Conservation (phyloP, 2,113 vertebrate genomes). For the Donacobius atricapilla region DNA sequence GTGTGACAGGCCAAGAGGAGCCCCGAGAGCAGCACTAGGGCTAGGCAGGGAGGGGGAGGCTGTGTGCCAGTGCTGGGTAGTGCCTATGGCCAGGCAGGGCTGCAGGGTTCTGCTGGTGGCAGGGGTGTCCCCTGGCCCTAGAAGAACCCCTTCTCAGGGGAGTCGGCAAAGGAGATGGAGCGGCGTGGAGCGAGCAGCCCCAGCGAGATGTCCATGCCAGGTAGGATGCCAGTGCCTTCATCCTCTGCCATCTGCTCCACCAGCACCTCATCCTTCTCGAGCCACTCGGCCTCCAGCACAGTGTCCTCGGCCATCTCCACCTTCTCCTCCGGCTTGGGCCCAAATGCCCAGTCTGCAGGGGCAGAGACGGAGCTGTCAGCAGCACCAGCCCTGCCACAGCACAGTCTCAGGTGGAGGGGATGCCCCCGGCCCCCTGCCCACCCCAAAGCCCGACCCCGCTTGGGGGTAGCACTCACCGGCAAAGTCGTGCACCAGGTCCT, state of each 20-base stretch:
- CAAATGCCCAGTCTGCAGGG: constrained; percentile 81
- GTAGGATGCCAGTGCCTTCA: fast-evolving
- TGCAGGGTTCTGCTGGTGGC: background rate
- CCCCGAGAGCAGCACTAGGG: fast-evolving
- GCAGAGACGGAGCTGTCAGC: fast-evolving
- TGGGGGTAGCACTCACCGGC: constrained; percentile 72
- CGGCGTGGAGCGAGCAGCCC: background rate
- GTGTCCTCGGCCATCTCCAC: constrained; percentile 56
- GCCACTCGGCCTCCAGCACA: constrained; percentile 49
- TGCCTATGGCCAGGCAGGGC: fast-evolving
- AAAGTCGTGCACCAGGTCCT: constrained; percentile 86
- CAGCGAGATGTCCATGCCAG: fast-evolving
- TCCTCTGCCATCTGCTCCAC: background rate
- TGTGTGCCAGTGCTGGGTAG: fast-evolving
- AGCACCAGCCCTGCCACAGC: background rate
- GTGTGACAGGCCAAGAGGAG: background rate
- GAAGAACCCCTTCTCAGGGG: background rate
- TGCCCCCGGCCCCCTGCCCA: fast-evolving
- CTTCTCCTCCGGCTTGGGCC: constrained; percentile 78
- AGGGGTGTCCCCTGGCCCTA: background rate
- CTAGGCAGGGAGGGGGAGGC: background rate
- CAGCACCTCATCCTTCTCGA: background rate
- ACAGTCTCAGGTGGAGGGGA: background rate
- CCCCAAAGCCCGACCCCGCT: background rate
- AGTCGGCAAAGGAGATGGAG: constrained; percentile 47